Conservation (phyloP, 1,140 invertebrate genomes). For the Drepana arcuata region DNA sequence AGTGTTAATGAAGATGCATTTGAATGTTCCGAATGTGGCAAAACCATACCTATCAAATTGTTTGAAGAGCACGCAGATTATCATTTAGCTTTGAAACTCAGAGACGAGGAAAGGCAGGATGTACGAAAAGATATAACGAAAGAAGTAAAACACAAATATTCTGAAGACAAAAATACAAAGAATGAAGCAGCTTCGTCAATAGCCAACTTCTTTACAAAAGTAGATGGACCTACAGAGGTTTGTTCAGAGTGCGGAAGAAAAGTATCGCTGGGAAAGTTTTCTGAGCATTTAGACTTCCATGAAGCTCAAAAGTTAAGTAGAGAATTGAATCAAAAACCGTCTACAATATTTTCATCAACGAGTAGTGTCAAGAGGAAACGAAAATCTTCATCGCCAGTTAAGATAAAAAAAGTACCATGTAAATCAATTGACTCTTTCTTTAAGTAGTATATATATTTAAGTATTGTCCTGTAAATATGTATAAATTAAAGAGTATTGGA, state of each 20-base stretch:
- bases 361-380: constrained; percentile 44
- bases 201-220: constrained; percentile 44
- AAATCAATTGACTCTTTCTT: constrained; percentile 56
- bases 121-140: constrained; percentile 30
- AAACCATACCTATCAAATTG: constrained; percentile 55
- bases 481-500: neutral
- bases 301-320: constrained; percentile 77
- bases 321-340: constrained; percentile 38
- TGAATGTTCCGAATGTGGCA: constrained; percentile 69
- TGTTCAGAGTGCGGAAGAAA: constrained; percentile 77
- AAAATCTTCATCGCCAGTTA: constrained; percentile 39
- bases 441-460: constrained; percentile 26
- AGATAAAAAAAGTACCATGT: constrained; percentile 48
- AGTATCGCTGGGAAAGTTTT: constrained; percentile 72
- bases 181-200: constrained; percentile 25
- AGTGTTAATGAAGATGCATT: neutral
- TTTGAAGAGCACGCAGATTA: constrained; percentile 74
- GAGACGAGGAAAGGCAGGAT: constrained; percentile 65
- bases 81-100: constrained; percentile 74
- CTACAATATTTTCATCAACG: constrained; percentile 2
- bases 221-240: constrained; percentile 52
- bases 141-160: neutral
- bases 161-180: neutral
- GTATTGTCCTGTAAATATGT: too few species aligned
- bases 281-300: constrained; percentile 81